Conservation (phyloP, 2,888 invertebrate species). For the Drosophila barbarae region DNA sequence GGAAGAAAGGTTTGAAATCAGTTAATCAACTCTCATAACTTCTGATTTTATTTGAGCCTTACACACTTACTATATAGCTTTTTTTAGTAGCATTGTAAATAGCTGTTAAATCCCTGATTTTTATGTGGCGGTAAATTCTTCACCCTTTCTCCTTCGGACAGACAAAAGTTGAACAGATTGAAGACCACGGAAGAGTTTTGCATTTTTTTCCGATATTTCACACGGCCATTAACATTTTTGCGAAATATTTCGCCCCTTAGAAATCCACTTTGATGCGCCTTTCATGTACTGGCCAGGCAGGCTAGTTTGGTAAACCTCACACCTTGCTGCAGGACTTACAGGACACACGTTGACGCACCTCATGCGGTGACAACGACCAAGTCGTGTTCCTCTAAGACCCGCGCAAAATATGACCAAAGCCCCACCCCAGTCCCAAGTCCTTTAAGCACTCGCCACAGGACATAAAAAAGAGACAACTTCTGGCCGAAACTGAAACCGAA, state of each 20-base stretch:
- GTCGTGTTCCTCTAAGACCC: slow-evolving; percentile 46
- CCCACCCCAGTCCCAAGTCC: slow-evolving; percentile 57
- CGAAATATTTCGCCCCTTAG: slow-evolving; percentile 29
- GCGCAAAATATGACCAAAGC: slow-evolving; percentile 64
- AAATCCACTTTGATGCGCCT: slow-evolving; percentile 41
- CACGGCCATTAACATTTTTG: slow-evolving; percentile 42
- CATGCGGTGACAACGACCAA: slow-evolving; percentile 61
- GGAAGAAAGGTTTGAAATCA: not conserved
- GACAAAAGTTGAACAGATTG: slow-evolving; percentile 25
- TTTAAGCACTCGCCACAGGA: slow-evolving; percentile 73
- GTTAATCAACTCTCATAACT: not conserved
- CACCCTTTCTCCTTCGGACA: slow-evolving; percentile 19
- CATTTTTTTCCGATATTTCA: slow-evolving; percentile 41
- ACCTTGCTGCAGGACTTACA: slow-evolving; percentile 10
- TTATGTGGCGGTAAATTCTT: slow-evolving; percentile 24
- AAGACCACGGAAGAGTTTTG: slow-evolving; percentile 24
- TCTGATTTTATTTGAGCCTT: not conserved
- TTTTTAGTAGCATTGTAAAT: slow-evolving; percentile 7
- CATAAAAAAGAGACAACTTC: slow-evolving; percentile 31
- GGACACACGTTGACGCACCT: slow-evolving; percentile 67
- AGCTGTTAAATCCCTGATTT: slow-evolving; percentile 23
- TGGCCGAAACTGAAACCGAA: slow-evolving; percentile 20
- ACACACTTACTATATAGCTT: not conserved
- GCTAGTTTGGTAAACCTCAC: slow-evolving; percentile 39
- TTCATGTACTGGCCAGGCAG: slow-evolving; percentile 37